A percentile compares a stretch with the other conserved stretches of the same genome.
Evolutionary conservation across 2,113 vertebrate species (phyloP).

Genomic region (Urocolius indicus): DNA sequence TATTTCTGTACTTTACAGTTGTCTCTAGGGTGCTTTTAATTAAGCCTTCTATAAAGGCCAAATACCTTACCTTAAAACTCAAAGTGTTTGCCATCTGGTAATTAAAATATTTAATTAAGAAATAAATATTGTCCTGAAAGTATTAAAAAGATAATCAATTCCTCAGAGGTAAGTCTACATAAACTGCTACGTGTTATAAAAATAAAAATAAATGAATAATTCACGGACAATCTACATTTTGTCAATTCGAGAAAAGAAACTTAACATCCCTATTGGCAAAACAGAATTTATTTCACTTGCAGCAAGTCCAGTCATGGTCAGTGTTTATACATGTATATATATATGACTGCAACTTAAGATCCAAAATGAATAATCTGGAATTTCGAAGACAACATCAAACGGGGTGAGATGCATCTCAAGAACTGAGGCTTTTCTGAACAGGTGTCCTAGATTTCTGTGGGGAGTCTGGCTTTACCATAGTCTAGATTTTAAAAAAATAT

Average conservation of each 20-base stretch:
- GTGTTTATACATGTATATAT: too few relatives aligned
- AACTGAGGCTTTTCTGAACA: background rate
- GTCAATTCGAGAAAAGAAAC: background rate
- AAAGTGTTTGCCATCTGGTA: background rate
- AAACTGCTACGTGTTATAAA: background rate
- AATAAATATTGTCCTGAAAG: background rate
- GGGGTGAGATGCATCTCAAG: background rate
- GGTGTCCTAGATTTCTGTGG: background rate
- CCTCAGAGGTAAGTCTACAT: background rate
- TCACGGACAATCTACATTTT: background rate
- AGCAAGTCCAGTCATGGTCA: background rate
- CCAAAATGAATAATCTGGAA: background rate
- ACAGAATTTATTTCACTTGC: background rate
- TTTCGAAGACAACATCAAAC: background rate
- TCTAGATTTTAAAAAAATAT: background rate
- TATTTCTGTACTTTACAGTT: background rate
- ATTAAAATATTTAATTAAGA: slow-evolving; percentile 24
- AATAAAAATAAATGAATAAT: background rate
- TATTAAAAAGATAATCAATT: background rate
- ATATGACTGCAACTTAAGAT: background rate
- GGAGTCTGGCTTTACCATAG: background rate
- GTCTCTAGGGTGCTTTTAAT: slow-evolving; percentile 2
- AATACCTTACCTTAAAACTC: slow-evolving; percentile 1
- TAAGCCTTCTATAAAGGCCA: background rate
- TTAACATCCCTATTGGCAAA: background rate